A percentile compares a stretch with the other conserved stretches of the same genome.
Evolutionary conservation across 2,113 vertebrate species (phyloP).

Genomic region (Pionites leucogaster): DNA sequence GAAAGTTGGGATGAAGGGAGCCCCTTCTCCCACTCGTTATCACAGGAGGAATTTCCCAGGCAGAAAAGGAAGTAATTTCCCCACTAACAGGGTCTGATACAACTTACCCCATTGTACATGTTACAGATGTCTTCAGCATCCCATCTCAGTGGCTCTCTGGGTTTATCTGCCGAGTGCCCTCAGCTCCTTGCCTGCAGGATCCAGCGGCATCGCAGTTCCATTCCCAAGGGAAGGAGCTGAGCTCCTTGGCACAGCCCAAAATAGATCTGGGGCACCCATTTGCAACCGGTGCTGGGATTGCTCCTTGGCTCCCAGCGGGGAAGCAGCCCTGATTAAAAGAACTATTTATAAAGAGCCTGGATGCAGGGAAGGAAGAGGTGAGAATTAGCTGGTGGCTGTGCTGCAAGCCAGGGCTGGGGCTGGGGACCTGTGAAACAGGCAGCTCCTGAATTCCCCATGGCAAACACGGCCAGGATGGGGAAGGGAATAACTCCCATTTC

Average conservation of each 20-base stretch:
- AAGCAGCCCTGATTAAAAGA: slow-evolving; percentile 43
- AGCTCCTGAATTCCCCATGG: background rate
- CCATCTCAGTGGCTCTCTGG: rapidly evolving
- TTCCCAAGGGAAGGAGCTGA: background rate
- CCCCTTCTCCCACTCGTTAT: background rate
- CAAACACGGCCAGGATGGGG: rapidly evolving
- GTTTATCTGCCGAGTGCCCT: background rate
- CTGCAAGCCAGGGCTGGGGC: rapidly evolving
- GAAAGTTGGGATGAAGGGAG: background rate
- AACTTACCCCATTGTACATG: rapidly evolving
- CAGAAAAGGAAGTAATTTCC: background rate
- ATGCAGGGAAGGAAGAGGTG: background rate
- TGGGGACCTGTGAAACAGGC: background rate
- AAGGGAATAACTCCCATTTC: background rate
- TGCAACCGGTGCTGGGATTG: background rate
- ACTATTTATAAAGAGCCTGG: slow-evolving; percentile 60
- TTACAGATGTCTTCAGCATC: background rate
- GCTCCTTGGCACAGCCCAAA: background rate
- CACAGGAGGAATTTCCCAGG: background rate
- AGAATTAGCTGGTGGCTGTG: background rate
- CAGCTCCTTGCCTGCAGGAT: background rate
- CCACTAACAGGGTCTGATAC: background rate
- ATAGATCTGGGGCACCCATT: slow-evolving; percentile 60
- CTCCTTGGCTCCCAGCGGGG: background rate
- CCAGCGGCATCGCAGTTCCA: background rate